A percentile compares a stretch with the other conserved stretches of the same genome.
These are phyloP conservation scores for Sinocyclocheilus anshuiensis DNA, from an alignment of 2,113 vertebrate genomes.

Conservation along the genomic window DNA sequence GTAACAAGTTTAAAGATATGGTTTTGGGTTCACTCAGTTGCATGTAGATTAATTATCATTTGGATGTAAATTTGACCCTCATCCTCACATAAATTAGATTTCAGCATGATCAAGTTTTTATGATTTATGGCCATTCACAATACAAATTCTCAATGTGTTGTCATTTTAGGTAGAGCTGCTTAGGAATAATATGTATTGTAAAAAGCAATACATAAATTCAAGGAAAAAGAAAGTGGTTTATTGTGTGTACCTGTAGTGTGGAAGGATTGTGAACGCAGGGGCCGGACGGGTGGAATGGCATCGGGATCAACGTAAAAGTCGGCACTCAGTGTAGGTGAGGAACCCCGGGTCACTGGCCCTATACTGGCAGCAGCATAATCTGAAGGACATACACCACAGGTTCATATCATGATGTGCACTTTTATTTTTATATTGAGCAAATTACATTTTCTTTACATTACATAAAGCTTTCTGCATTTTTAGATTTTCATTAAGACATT, in stretches of 20 bases:
- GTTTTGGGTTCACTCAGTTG: too few species aligned
- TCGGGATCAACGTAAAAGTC: slow-evolving; percentile 65
- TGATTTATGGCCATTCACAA: too few species aligned
- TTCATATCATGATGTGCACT: background rate
- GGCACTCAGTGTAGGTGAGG: slow-evolving; percentile 52
- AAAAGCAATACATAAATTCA: background rate
- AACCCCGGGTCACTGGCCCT: slow-evolving; percentile 54
- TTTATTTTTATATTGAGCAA: background rate
- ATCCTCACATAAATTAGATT: too few species aligned
- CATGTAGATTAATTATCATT: too few species aligned
- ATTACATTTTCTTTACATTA: too few species aligned
- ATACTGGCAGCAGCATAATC: slow-evolving; percentile 66
- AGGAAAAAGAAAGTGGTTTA: background rate
- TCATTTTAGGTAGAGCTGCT: background rate
- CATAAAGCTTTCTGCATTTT: background rate
- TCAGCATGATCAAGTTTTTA: too few species aligned
- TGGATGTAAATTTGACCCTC: too few species aligned
- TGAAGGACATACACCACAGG: slow-evolving; percentile 56
- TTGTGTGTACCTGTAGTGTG: slow-evolving; percentile 66
- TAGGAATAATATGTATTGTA: background rate
- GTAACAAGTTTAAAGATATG: too few species aligned
- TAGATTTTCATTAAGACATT: background rate
- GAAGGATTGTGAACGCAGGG: slow-evolving; percentile 63
- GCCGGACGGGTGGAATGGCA: slow-evolving; percentile 48
- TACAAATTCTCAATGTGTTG: background rate